These are phyloP conservation scores for Connochaetes taurinus DNA, from an alignment of 2,113 vertebrate species.

Conservation along the genomic window DNA sequence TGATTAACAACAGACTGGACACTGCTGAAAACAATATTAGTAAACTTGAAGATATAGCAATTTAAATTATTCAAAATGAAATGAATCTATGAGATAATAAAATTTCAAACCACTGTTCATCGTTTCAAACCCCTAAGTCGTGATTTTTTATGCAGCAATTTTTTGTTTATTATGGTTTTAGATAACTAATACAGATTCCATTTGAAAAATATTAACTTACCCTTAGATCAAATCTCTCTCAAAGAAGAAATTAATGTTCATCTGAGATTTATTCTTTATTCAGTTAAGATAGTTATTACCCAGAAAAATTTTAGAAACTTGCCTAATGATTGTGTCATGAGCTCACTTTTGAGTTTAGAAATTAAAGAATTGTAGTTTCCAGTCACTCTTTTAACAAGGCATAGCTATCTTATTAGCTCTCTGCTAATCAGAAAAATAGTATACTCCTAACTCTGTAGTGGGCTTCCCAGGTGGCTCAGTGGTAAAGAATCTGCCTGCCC, in stretches of 20 bases:
- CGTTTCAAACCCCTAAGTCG: not conserved
- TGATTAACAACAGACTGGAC: not conserved
- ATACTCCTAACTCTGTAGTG: not conserved
- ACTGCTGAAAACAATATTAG: not conserved
- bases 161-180: not conserved
- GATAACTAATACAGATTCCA: not conserved
- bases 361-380: constrained; percentile 10
- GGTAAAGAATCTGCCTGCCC: not conserved
- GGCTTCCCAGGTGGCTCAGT: not conserved
- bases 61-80: not conserved
- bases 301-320: constrained; percentile 24
- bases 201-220: not conserved
- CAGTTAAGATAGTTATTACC: not conserved
- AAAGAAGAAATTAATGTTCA: not conserved
- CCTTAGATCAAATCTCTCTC: not conserved
- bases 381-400: not conserved
- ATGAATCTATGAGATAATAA: not conserved
- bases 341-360: constrained; percentile 40
- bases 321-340: constrained; percentile 17
- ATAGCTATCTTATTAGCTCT: not conserved
- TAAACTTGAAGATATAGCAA: not conserved
- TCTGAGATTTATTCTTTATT: not conserved
- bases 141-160: not conserved
- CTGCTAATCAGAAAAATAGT: constrained; percentile 14
- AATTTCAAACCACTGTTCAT: not conserved